These are phyloP conservation scores for Tineola bisselliella DNA, from an alignment of 2,888 invertebrate species.

Conservation along the genomic window DNA sequence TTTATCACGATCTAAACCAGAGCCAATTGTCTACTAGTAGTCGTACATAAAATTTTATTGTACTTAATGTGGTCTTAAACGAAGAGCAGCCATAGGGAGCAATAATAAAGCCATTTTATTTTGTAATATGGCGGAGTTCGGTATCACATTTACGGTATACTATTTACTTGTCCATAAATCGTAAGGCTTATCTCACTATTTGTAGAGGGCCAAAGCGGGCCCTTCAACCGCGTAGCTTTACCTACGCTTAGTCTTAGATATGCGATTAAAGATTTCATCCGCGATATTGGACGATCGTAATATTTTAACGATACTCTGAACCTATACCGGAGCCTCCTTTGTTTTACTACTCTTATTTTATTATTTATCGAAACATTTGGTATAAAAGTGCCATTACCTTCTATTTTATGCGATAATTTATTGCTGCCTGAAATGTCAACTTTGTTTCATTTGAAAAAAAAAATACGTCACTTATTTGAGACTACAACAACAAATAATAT, in stretches of 20 bases:
- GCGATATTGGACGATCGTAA: slow-evolving; percentile 61
- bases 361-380: slow-evolving; percentile 62
- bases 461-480: too few relatives aligned
- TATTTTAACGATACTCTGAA: slow-evolving; percentile 57
- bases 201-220: slow-evolving; percentile 14
- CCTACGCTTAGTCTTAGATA: slow-evolving; percentile 26
- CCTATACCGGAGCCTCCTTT: slow-evolving; percentile 44
- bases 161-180: slow-evolving; percentile 38
- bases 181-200: slow-evolving; percentile 38
- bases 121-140: slow-evolving; percentile 21
- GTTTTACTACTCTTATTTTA: slow-evolving; percentile 58
- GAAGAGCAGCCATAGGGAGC: neutral
- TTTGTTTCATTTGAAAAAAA: slow-evolving; percentile 2
- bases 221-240: slow-evolving; percentile 10
- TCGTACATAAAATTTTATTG: slow-evolving; percentile 6
- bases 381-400: slow-evolving; percentile 50
- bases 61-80: slow-evolving; percentile 8
- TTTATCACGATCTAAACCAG: slow-evolving; percentile 3
- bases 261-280: slow-evolving; percentile 61
- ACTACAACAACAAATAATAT: too few relatives aligned
- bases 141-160: slow-evolving; percentile 40
- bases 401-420: slow-evolving; percentile 52
- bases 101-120: slow-evolving; percentile 9
- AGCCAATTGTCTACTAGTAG: slow-evolving; percentile 6
- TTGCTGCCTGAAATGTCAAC: slow-evolving; percentile 28